Evolutionary conservation across 2,797 vertebrate species (phyloP), one percentile per base, ranked within the genome.

Genomic region (Micropoecilia bifurca): DNA sequence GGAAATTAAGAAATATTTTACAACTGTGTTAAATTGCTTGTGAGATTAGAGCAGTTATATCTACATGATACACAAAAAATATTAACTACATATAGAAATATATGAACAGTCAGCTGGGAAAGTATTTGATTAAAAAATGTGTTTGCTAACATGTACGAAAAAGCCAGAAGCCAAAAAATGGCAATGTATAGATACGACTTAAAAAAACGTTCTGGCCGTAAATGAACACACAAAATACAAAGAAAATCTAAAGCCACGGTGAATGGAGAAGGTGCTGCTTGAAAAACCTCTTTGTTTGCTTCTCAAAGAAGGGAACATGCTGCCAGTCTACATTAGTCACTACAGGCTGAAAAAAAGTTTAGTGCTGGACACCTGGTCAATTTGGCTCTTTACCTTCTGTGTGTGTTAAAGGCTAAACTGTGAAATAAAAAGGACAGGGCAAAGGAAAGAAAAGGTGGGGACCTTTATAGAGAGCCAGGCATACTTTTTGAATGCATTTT

Each of bases 401-500:
- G 85, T 83, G 61, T 87, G 74, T 79, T 77, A 84, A 87, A 88
- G 75, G 73, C 74, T 84, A 85, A 87, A 83, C 73, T 83, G 39
- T n/a, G 50, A 0, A 75, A 86, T 85, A 88, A 83, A 47, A 55
- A 83, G 4, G 66, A 75, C 80, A 76, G 75, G 68, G 84, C 77
- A 89, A 91, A 91, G 80, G 87, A 86, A 75, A 84, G 81, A 74
- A 46, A 77, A 87, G 61, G 63, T 81, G 77, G 48, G 75, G 82
- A 79, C 82, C 78, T 89, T 88, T 81, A 77, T 43, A 47, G 75
- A 53, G 55, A 83, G 50, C 68, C 28, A 5, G 86, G 82, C 82
- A 82, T 77, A 36, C 82, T 75, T 80, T 84, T 74, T 18, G 1
- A 16, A 61, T 83, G 45, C 45, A 30, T 82, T 71, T 89, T 84